phyloP scores from a whole-genome alignment of 2,113 vertebrate genomes.

The Hucho hucho region DNA sequence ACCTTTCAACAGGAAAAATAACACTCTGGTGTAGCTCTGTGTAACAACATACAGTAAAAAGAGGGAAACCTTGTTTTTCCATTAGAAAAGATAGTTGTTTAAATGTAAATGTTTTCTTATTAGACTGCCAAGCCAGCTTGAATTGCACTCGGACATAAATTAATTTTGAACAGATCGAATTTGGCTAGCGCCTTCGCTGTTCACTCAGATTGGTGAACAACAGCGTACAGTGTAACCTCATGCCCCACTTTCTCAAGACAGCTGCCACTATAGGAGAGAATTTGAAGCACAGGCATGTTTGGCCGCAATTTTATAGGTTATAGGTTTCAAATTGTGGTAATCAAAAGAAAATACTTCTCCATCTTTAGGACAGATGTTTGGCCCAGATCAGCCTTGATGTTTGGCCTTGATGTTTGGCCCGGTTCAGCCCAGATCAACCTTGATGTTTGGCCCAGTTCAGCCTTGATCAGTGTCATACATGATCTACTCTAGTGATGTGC shows the following conservation, averaged over 20 bases:
- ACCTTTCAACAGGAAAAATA: neutral
- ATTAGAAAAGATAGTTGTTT: neutral
- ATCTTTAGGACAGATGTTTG: too few relatives aligned
- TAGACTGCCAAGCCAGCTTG: neutral
- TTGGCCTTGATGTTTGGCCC: too few relatives aligned
- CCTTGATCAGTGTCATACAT: too few relatives aligned
- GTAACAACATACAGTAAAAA: neutral
- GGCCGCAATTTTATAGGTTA: neutral
- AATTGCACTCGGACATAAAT: neutral
- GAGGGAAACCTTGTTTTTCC: neutral
- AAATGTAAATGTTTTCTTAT: neutral
- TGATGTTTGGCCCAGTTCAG: too few relatives aligned
- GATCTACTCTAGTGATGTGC: too few relatives aligned
- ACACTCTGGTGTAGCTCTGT: neutral
- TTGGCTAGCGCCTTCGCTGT: neutral
- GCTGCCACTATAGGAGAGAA: constrained; percentile 1
- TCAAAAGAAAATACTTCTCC: neutral
- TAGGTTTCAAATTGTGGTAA: neutral
- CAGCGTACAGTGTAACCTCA: neutral
- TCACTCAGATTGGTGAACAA: constrained; percentile 2
- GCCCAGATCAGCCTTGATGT: too few relatives aligned
- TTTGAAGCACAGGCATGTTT: neutral
- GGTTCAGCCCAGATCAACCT: too few relatives aligned
- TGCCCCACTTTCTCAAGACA: neutral
- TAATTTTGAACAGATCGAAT: neutral